These are phyloP conservation scores for Aradus depressus DNA, from an alignment of 2,888 invertebrate species.

Conservation along the genomic window DNA sequence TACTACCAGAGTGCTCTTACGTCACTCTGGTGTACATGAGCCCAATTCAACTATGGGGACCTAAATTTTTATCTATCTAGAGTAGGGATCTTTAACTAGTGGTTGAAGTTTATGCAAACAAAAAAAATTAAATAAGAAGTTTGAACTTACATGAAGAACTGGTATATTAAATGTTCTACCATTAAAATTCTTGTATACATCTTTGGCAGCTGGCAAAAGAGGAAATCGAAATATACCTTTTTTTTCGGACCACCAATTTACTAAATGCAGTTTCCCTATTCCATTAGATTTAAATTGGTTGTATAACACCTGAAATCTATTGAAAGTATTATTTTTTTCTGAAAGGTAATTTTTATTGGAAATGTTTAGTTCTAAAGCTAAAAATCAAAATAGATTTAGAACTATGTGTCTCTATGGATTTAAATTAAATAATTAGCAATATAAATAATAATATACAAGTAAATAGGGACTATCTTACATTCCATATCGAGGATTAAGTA, in stretches of 20 bases:
- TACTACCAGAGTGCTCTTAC: no score
- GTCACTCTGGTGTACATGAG: no score
- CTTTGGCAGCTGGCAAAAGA: slow-evolving; percentile 48
- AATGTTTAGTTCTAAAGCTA: neutral
- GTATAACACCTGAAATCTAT: slow-evolving; percentile 57
- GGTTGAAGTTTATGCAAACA: no score
- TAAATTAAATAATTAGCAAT: no score
- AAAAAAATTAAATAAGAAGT: no score
- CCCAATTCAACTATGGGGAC: no score
- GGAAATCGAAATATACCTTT: slow-evolving; percentile 53
- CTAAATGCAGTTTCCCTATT: slow-evolving; percentile 44
- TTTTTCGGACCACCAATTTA: slow-evolving; percentile 61
- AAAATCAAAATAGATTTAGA: neutral
- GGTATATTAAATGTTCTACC: slow-evolving; percentile 55
- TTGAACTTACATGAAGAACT: slow-evolving; percentile 57
- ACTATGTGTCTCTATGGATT: no score
- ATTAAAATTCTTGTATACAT: slow-evolving; percentile 54
- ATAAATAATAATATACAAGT: neutral
- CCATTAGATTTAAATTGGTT: slow-evolving; percentile 55
- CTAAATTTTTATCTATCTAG: no score
- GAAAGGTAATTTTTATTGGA: neutral
- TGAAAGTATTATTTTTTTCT: neutral
- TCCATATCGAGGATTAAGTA: slow-evolving; percentile 50
- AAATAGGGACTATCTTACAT: slow-evolving; percentile 42
- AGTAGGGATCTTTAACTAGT: no score